Evolutionary conservation across 1,140 invertebrate genomes (phyloP), one percentile per base, ranked within the genome.

Genomic region (Tetragonula clypearis): DNA sequence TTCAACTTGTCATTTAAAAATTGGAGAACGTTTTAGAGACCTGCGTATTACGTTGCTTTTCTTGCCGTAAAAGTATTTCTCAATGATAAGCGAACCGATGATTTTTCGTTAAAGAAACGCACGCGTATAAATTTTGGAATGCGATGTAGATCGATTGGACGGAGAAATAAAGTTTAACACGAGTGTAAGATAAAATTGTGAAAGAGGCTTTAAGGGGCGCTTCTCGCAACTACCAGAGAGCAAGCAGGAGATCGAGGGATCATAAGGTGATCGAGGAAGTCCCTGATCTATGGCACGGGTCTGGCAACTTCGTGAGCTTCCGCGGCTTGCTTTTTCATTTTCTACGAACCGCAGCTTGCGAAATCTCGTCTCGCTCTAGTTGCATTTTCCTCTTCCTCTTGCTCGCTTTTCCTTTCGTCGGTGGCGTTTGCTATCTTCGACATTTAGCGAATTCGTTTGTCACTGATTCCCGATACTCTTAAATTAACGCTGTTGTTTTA

Each of bases 181-280:
- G 6, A 62, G 23, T 14, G 0, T 8, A 15, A 17, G 15, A 26
- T 9, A 19, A 56, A 41, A 30, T 35, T 81, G 83, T 85, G 78
- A 35, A 23, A 35, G 14, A 11, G 2, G 19, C 65, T 74, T 30
- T 87, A 62, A 72, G 21, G 41, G 62, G 14, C 30, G 35, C 26
- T 75, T 68, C 30, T 87, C 17, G 49, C 56, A 62, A 78, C 41
- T 65, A 65, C 17, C 23, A 41, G 9, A 58, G 73, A 86, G 14
- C 35, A 41, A 14, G 49, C 30, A 23, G 49, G 53, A 35, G 75
- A 86, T 85, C 74, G 79, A 85, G 71, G 55, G 62, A 77, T 87
- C 60, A 35, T 76, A 85, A 79, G 77, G 53, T 77, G 66, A 91
- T 86, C 60, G 77, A 87, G 82, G 75, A 88, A 87, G 82, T 87